Base-by-base conservation (phyloP, 2,113 vertebrate genomes). In the Meriones unguiculatus region DNA sequence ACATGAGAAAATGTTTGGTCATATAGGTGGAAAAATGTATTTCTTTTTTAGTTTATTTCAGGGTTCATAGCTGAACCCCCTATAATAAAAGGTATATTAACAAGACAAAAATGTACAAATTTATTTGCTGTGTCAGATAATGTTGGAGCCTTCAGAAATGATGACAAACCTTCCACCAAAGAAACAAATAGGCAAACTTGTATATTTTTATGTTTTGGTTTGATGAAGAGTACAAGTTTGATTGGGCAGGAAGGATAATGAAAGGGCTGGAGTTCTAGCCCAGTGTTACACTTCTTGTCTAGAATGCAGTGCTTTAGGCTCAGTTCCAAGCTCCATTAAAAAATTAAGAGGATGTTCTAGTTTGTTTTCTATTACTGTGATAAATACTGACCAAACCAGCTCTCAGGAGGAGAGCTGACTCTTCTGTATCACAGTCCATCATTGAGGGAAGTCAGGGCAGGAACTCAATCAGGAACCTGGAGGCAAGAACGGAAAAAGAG, bases 1-100 rank as follows among this genome's bases (percentile, higher is more conserved):
- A 50, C 50, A 59, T 90, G 24, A 65, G 86, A 87, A 93, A 81
- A 69, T 1, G 38, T 50, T 77, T 94, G n/a, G 72, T 96, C 54
- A 72, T 62, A 17, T 30, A 73, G 0, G 3, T 35, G 35, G 17
- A 38, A 89, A 81, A 89, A 25, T 46, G 38, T 8, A 54, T 62
- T 80, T 72, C 14, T 77, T 84, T 77, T 50, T 24, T 11, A 52
- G 24, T 32, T 41, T 5, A 52, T 87, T 87, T 64, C 64, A 91
- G 50, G 9, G 65, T 73, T 80, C 6, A 6, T 72, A 35, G 41
- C 25, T 80, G 18, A 91, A 13, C 72, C 54, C 25, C 17, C 5
- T 20, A 57, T 38, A 32, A 87, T 25, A 72, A 91, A 78, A 87
- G 32, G 14, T 64, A 41, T 28, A 78, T 24, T 38, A 91, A 81